Base-by-base conservation (phyloP, 2,113 vertebrate genomes). In the Sula dactylatra region DNA sequence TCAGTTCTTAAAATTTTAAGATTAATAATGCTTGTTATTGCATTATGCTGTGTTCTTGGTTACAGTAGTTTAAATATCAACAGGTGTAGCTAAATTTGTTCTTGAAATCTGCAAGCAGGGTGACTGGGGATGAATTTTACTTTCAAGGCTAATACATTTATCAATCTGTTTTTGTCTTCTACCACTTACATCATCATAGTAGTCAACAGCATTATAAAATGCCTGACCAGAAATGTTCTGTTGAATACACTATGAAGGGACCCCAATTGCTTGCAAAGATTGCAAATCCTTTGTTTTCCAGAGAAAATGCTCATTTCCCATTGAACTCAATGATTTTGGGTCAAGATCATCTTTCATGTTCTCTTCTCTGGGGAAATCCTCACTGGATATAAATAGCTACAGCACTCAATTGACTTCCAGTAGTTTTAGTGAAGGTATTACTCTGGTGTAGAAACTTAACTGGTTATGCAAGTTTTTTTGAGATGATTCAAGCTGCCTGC, bases 311-410 rank as follows among this genome's bases (percentile, higher is more conserved):
- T 79, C 5, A 1, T 69, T 93, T 96, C 90, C 65, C 56, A 44
- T 47, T 54, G 66, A 86, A 73, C 62, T 71, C 20, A 29, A 31
- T 22, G 22, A n/a, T 85, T 90, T 9, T 80, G 47, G 85, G 62
- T 59, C 18, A 80, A 34, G 47, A 80, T 73, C 52, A 52, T 78
- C 38, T 96, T 95, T 88, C 66, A 62, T 34, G 44, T 94, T 85
- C 73, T 89, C 64, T 95, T 91, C 94, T 82, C 86, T 80, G 69
- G 86, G 88, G 91, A 97, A 97, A 82, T 67, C 77, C 73, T 95
- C 62, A 71, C 55, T 73, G 65, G 42, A 38, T 93, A 95, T 89
- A 95, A 96, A 93, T 87, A 96, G 58, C 66, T 64, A 34, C 62
- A 90, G 21, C 85, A 85, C 74, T 94, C 55, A 72, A 55, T 76